Evolutionary conservation across 2,113 vertebrate species (phyloP).

Genomic region (Chaetodon auriga): DNA sequence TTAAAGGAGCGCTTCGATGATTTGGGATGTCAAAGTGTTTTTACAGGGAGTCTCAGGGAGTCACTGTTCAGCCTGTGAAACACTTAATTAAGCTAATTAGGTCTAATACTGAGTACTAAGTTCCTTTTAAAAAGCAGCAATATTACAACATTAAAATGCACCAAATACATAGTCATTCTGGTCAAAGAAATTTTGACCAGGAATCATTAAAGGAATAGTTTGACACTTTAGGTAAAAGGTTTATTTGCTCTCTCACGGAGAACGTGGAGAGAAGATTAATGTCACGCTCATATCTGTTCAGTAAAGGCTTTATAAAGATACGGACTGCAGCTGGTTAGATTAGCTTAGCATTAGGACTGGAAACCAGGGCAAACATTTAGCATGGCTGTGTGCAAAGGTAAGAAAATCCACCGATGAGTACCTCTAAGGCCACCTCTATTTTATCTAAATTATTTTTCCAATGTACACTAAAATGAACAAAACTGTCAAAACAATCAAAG

Average conservation of each 20-base stretch:
- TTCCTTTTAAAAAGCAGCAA: not conserved
- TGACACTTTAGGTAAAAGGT: not conserved
- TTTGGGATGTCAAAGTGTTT: constrained; percentile 24
- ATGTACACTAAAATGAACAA: not conserved
- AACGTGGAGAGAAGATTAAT: not conserved
- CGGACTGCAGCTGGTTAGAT: not conserved
- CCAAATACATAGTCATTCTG: no score
- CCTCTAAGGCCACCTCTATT: not conserved
- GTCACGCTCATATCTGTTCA: not conserved
- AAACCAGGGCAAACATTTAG: not conserved
- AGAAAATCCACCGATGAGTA: not conserved
- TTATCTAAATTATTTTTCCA: no score
- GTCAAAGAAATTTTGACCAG: not conserved
- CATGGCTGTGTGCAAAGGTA: not conserved
- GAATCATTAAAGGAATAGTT: not conserved
- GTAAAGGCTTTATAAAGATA: not conserved
- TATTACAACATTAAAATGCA: not conserved
- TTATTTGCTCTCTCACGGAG: not conserved
- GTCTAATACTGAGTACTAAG: no score
- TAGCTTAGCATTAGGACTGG: not conserved
- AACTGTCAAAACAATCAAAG: not conserved
- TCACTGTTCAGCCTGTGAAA: no score
- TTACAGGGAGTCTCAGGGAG: not conserved
- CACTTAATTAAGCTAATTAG: not conserved
- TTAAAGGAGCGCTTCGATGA: not conserved